Base-by-base conservation (phyloP, 2,113 vertebrate species). In the Otolemur garnettii region DNA sequence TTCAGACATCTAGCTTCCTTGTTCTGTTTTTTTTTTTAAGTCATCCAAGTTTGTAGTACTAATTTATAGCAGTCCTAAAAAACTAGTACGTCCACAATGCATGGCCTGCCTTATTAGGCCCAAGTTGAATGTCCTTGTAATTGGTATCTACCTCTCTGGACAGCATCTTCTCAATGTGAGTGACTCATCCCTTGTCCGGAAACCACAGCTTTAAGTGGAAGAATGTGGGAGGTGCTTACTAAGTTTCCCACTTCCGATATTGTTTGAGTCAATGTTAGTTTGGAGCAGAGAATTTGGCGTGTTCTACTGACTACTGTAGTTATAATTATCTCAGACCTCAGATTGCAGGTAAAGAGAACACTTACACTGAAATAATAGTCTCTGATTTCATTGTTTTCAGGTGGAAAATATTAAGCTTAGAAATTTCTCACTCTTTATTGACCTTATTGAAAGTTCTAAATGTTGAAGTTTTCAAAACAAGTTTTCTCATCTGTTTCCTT, bases 381-480 rank as follows among this genome's bases (percentile, higher is more conserved):
- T 50, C 26, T 71, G 26, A 81, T 62, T 13, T 69, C 78, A 75
- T 50, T 68, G 12, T 68, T 91, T 91, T 69, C 21, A 78, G 28
- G 62, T 68, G 59, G 83, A 84, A 75, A 10, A 14, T 53, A 62
- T 35, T 6, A 57, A 77, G 12, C 30, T 91, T 86, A 87, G 91
- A 26, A 91, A 4, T 79, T 72, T 74, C 22, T 35, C 22, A 45
- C 91, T 83, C 60, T 79, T 68, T 15, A 84, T 77, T 74, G 42
- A 80, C 35, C 45, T 86, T 80, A 66, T 3, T 90, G 45, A 74
- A 68, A 60, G 7, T 24, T 75, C 18, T 71, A 90, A 45, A 50
- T 62, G 21, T 42, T 38, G 0, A 91, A 53, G 42, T 90, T 96
- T 96, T 91, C 26, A 87, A 77, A 77, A 69, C 50, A 77, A 82